Evolutionary conservation across 2,888 invertebrate genomes (phyloP).

Genomic region (Cantharis nigra): DNA sequence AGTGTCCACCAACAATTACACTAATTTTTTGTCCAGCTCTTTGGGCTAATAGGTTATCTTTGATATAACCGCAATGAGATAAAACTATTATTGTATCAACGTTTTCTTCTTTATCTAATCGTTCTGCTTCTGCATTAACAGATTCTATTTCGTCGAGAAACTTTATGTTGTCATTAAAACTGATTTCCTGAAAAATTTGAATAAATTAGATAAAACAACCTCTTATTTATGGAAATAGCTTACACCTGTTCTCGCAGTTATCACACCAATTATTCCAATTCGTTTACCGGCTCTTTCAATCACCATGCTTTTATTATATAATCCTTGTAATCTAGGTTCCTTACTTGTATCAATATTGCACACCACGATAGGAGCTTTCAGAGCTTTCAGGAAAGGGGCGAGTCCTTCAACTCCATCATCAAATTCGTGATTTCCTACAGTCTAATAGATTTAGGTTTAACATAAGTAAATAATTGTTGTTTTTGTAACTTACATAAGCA

Average conservation of each 20-base stretch:
- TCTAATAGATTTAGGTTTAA: slow-evolving; percentile 56
- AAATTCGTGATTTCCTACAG: slow-evolving; percentile 87
- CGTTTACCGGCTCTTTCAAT: slow-evolving; percentile 65
- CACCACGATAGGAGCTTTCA: slow-evolving; percentile 71
- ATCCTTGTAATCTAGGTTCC: slow-evolving; percentile 68
- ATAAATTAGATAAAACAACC: neutral
- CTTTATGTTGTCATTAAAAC: slow-evolving; percentile 67
- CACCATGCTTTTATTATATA: slow-evolving; percentile 67
- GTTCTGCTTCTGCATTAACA: slow-evolving; percentile 69
- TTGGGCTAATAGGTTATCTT: slow-evolving; percentile 69
- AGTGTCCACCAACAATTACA: slow-evolving; percentile 85
- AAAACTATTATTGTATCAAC: slow-evolving; percentile 80
- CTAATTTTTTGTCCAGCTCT: slow-evolving; percentile 71
- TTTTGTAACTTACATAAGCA: slow-evolving; percentile 64
- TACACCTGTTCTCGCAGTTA: slow-evolving; percentile 69
- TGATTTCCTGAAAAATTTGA: slow-evolving; percentile 61
- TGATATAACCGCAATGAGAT: slow-evolving; percentile 80
- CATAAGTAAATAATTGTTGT: neutral
- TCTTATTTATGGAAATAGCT: slow-evolving; percentile 31
- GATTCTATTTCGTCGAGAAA: slow-evolving; percentile 73
- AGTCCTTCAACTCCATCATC: slow-evolving; percentile 75
- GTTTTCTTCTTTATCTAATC: slow-evolving; percentile 62
- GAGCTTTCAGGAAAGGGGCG: slow-evolving; percentile 68
- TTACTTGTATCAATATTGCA: slow-evolving; percentile 74
- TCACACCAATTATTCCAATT: slow-evolving; percentile 81